These are phyloP conservation scores for Platycheirus rosarum DNA, from an alignment of 2,888 invertebrate species.

Conservation along the genomic window DNA sequence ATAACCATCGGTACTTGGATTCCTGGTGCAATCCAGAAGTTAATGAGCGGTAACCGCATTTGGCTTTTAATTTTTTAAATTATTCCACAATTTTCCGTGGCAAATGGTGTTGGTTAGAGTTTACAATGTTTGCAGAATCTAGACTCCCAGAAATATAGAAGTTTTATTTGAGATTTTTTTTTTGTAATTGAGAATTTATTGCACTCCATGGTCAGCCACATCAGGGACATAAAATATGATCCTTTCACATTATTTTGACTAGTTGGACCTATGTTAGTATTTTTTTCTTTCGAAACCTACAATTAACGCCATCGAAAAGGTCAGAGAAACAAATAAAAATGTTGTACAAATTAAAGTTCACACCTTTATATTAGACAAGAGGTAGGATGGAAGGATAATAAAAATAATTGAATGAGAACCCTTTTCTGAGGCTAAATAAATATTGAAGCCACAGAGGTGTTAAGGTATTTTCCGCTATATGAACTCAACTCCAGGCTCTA, in stretches of 20 bases:
- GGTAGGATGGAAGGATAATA: conserved; percentile 37
- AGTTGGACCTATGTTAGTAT: no score
- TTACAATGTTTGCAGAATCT: not conserved
- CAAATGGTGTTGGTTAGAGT: not conserved
- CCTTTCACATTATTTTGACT: no score
- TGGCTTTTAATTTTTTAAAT: conserved; percentile 47
- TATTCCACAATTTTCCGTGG: not conserved
- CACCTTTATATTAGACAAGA: conserved; percentile 30
- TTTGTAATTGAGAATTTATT: no score
- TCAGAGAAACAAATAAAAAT: conserved; percentile 33
- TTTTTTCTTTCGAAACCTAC: conserved; percentile 31
- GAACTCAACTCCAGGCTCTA: conserved; percentile 46
- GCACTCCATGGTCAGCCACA: no score
- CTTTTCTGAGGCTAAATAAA: not conserved
- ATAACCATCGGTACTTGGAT: conserved; percentile 57
- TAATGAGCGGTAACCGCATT: conserved; percentile 63
- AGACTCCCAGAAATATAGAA: not conserved
- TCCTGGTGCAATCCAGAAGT: conserved; percentile 38
- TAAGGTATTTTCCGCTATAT: conserved; percentile 66
- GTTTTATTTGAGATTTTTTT: no score
- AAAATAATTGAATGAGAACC: conserved; percentile 42
- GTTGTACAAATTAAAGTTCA: conserved; percentile 58
- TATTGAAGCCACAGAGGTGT: conserved; percentile 38
- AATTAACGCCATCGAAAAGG: conserved; percentile 28
- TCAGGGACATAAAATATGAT: no score